Base-by-base conservation (phyloP, 53 echinoderm and acorn worm genomes). In the Temnopleurus reevesii region DNA sequence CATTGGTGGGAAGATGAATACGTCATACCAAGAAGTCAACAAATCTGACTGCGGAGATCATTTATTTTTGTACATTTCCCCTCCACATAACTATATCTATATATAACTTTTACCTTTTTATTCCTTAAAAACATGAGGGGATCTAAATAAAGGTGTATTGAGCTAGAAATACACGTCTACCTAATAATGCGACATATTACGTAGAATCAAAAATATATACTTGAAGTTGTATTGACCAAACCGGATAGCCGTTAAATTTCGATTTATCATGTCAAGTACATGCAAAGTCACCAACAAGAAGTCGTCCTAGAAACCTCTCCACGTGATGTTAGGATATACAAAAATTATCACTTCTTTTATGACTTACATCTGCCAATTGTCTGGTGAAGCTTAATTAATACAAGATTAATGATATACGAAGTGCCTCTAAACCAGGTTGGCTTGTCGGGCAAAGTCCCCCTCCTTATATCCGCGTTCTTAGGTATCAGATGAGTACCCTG, bases 171-270 rank as follows among this genome's bases (percentile, higher is more conserved):
- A 63, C 34, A 30, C 30, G 13, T 63, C 31, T 1, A 17, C 34
- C 34, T 31, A 30, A 63, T 31, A 63, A 63, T 15, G 10, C 58
- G 21, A 4, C n/a, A n/a, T n/a, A n/a, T n/a, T n/a, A n/a, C n/a
- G n/a, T n/a, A n/a, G n/a, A n/a, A n/a, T n/a, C n/a, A n/a, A n/a
- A n/a, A n/a, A n/a, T n/a, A n/a, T 41, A 71, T 41, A 79, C 79
- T 49, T 79, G 27, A 49, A 79, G 79, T 47, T 29, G 79, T 79
- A 21, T 79, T 35, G 47, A 47, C 46, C 79, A 79, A 49, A 79
- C 46, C 49, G 79, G 79, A 79, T 79, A 79, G 46, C 79, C 79
- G 79, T 79, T 79, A 79, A 79, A 79, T 79, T 47, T 8, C 79
- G 46, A 79, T 79, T 47, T 79, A 79, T 79, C 49, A 79, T 6